A percentile compares a stretch with the other conserved stretches of the same genome.
Conservation (phyloP, 2,797 vertebrate genomes). For the Sebastes trivittatus region DNA sequence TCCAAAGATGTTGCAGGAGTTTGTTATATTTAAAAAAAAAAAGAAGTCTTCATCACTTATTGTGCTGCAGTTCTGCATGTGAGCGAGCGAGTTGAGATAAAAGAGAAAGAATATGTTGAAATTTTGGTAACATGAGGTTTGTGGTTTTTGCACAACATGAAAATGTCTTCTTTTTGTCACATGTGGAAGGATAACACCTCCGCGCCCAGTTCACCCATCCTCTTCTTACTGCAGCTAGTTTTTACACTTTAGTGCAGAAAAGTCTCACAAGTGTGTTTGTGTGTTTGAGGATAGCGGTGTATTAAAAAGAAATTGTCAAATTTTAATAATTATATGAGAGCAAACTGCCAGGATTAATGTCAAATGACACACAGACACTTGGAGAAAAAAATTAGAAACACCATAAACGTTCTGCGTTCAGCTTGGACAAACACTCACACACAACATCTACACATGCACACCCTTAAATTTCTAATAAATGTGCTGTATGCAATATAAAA, state of each 20-base stretch:
- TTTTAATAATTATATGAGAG: slow-evolving; percentile 30
- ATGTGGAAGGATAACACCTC: slow-evolving; percentile 51
- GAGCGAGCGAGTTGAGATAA: background rate
- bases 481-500: background rate
- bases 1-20: background rate
- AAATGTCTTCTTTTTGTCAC: slow-evolving; percentile 29
- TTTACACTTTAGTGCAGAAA: background rate
- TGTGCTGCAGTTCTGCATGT: background rate
- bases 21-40: background rate
- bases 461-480: background rate
- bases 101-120: slow-evolving; percentile 3
- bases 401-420: background rate
- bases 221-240: slow-evolving; percentile 2
- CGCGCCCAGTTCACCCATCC: background rate
- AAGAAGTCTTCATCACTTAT: background rate
- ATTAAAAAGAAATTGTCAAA: background rate
- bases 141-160: slow-evolving; percentile 50
- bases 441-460: background rate
- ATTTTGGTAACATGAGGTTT: slow-evolving; percentile 49
- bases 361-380: background rate
- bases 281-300: background rate
- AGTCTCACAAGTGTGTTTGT: background rate
- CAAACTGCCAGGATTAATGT: slow-evolving; percentile 12
- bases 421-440: background rate
- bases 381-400: background rate